Evolutionary conservation across 2,888 invertebrate genomes (phyloP).

Genomic region (Cheilosia scutellata): DNA sequence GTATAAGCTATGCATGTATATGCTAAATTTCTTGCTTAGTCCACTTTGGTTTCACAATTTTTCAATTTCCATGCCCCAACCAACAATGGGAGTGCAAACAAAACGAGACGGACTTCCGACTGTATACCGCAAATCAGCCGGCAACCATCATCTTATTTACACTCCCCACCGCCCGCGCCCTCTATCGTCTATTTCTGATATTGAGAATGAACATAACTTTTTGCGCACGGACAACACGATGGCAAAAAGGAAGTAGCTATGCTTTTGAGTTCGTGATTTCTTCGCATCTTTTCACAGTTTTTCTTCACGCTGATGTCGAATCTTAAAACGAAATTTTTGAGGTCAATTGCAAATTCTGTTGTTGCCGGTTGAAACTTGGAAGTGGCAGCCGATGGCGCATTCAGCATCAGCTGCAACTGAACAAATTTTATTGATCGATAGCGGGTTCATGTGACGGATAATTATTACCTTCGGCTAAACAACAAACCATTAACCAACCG

Average conservation of each 20-base stretch:
- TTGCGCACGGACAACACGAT: constrained; percentile 60
- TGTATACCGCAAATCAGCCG: constrained; percentile 53
- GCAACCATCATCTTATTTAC: constrained; percentile 32
- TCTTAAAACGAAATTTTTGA: constrained; percentile 57
- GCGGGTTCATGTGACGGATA: constrained; percentile 54
- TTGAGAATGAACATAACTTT: constrained; percentile 73
- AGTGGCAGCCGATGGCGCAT: constrained; percentile 18
- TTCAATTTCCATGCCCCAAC: constrained; percentile 52
- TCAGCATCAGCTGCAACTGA: constrained; percentile 30
- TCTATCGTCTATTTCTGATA: constrained; percentile 11
- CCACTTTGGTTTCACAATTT: constrained; percentile 70
- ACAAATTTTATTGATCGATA: constrained; percentile 61
- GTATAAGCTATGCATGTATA: not conserved
- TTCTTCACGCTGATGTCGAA: constrained; percentile 56
- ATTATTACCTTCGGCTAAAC: constrained; percentile 34
- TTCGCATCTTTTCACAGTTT: constrained; percentile 70
- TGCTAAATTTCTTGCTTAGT: constrained; percentile 54
- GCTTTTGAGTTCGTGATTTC: constrained; percentile 57
- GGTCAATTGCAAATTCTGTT: constrained; percentile 67
- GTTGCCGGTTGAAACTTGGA: constrained; percentile 28
- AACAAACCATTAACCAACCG: not conserved
- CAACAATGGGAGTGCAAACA: constrained; percentile 43
- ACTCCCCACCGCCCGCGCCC: not conserved
- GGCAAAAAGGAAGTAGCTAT: constrained; percentile 70
- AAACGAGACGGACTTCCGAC: constrained; percentile 74